These are phyloP conservation scores for Pollenia angustigena DNA, from an alignment of 2,888 invertebrate genomes.

Conservation along the genomic window DNA sequence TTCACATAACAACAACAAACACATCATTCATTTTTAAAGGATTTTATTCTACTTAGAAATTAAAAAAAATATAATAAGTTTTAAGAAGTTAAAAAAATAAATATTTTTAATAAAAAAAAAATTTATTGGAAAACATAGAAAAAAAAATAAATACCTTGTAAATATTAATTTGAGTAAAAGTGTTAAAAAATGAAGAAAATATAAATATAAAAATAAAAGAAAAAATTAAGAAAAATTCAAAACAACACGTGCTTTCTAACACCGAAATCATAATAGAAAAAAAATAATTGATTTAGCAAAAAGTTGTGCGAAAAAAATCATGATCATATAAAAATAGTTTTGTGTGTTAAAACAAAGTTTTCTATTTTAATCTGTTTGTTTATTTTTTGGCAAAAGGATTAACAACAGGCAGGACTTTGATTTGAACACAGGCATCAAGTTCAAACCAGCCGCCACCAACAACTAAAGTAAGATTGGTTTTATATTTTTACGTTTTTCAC, in stretches of 20 bases:
- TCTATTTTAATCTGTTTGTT: conserved; percentile 24
- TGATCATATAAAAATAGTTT: background rate
- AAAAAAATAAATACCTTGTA: conserved; percentile 60
- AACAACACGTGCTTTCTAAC: conserved; percentile 21
- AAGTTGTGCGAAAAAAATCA: conserved; percentile 2
- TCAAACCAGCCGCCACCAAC: background rate
- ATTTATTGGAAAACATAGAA: background rate
- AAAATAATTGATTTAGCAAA: conserved; percentile 21
- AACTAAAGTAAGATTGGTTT: conserved; percentile 54
- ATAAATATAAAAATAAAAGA: background rate
- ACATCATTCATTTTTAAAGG: background rate
- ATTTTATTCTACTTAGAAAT: conserved; percentile 30
- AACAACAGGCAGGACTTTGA: conserved; percentile 30
- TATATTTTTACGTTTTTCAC: background rate
- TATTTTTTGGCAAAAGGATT: conserved; percentile 53
- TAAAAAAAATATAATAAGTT: conserved; percentile 26
- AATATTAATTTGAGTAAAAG: conserved; percentile 68
- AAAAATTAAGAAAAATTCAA: background rate
- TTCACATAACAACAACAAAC: background rate
- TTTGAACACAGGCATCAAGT: background rate
- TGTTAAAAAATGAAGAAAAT: background rate
- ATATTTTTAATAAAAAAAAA: conserved; percentile 11
- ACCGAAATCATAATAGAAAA: background rate
- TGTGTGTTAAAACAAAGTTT: conserved; percentile 7
- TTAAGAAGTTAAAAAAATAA: conserved; percentile 8